These are phyloP conservation scores for Enteromius paludinosus DNA, from an alignment of 2,797 vertebrate species.

Conservation along the genomic window DNA sequence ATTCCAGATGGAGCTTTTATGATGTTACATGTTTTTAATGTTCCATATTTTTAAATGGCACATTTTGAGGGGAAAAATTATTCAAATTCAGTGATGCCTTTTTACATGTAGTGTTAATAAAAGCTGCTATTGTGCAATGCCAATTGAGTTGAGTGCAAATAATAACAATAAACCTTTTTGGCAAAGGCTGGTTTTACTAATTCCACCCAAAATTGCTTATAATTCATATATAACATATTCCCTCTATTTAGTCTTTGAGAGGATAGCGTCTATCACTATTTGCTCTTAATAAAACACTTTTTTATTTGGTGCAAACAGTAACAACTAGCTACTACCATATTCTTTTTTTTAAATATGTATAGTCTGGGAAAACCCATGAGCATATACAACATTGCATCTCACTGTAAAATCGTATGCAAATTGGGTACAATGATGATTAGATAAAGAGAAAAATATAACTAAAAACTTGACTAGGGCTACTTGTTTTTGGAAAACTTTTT, in stretches of 20 bases:
- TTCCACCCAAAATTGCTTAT: not conserved
- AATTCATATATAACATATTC: not conserved
- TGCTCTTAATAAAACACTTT: not conserved
- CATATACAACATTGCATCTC: too few species aligned
- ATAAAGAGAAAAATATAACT: not conserved
- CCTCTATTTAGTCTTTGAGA: not conserved
- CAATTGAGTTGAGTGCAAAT: not conserved
- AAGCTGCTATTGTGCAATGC: slow-evolving; percentile 53
- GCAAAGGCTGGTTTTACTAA: not conserved
- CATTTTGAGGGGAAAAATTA: slow-evolving; percentile 9
- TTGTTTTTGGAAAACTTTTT: not conserved
- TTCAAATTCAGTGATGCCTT: slow-evolving; percentile 21
- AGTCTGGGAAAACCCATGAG: not conserved
- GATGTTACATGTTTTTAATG: slow-evolving; percentile 28
- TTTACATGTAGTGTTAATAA: slow-evolving; percentile 44
- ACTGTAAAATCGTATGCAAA: not conserved
- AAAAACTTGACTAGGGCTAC: not conserved
- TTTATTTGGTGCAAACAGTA: not conserved
- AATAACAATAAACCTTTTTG: not conserved
- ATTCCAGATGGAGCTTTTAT: slow-evolving; percentile 23
- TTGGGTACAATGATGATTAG: not conserved
- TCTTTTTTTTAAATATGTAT: not conserved
- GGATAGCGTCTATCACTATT: not conserved
- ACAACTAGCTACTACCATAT: not conserved
- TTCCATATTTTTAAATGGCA: slow-evolving; percentile 20